A percentile compares a stretch with the other conserved stretches of the same genome.
Evolutionary conservation across 1,140 invertebrate genomes (phyloP).

Genomic region (Monochamus saltuarius): DNA sequence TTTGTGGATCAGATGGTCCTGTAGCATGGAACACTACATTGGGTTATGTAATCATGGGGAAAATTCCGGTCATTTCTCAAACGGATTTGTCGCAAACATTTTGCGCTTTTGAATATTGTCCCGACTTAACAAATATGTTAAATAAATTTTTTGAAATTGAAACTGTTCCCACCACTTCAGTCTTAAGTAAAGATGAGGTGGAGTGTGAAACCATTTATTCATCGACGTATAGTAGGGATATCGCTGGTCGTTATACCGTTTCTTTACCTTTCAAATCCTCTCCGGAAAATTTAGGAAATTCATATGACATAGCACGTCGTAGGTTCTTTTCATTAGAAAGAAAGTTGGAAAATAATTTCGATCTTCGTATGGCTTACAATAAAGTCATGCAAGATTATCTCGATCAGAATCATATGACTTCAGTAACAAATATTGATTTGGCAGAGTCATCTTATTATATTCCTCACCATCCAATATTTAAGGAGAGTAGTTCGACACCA

Average conservation of each 20-base stretch:
- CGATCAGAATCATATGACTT: not conserved
- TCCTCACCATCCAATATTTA: not conserved
- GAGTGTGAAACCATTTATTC: conserved; percentile 3
- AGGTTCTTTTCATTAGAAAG: not conserved
- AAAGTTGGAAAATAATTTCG: not conserved
- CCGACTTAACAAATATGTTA: not conserved
- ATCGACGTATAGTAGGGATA: not conserved
- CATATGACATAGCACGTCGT: not conserved
- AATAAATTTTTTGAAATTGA: conserved; percentile 6
- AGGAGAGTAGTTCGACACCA: not conserved
- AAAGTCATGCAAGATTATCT: not conserved
- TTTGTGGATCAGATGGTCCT: not conserved
- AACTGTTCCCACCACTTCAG: not conserved
- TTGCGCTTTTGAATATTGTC: not conserved
- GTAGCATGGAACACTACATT: not conserved
- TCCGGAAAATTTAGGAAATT: not conserved
- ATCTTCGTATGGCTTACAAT: not conserved
- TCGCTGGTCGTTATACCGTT: not conserved
- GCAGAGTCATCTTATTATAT: not conserved
- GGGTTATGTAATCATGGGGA: conserved; percentile 8
- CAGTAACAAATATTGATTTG: not conserved
- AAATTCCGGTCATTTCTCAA: not conserved
- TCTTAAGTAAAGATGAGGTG: not conserved
- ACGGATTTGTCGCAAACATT: not conserved
- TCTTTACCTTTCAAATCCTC: not conserved